These are phyloP conservation scores for Indri indri DNA, from an alignment of 2,113 vertebrate species.

Conservation along the genomic window DNA sequence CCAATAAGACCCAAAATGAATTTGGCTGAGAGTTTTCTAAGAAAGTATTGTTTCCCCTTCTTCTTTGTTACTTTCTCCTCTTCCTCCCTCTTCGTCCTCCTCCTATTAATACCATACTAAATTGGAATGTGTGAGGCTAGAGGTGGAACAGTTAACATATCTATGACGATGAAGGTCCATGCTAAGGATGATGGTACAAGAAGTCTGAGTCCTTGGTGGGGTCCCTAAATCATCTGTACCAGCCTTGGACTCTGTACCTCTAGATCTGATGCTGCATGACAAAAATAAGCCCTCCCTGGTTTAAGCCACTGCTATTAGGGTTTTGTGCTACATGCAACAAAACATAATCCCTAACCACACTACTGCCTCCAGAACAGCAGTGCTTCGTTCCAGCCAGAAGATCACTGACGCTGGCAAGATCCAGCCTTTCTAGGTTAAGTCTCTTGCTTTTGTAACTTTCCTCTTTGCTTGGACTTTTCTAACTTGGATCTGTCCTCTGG, in stretches of 20 bases:
- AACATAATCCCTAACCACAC: not conserved
- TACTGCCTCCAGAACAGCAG: not conserved
- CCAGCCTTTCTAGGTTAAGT: not conserved
- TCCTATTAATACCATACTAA: not conserved
- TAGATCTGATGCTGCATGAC: not conserved
- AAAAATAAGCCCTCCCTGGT: not conserved
- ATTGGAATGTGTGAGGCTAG: not conserved
- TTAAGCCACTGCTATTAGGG: not conserved
- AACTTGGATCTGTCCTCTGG: not conserved
- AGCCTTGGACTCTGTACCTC: not conserved
- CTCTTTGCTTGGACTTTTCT: not conserved
- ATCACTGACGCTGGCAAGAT: not conserved
- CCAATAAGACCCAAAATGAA: not conserved
- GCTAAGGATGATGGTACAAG: not conserved
- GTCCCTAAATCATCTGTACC: not conserved
- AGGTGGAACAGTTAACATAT: not conserved
- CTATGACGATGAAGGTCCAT: not conserved
- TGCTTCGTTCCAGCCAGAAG: not conserved
- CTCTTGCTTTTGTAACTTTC: not conserved
- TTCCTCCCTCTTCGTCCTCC: not conserved
- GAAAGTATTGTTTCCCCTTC: not conserved
- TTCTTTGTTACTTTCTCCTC: not conserved
- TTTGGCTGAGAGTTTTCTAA: not conserved
- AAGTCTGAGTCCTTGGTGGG: not conserved
- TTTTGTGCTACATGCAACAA: not conserved